Evolutionary conservation across 2,113 vertebrate species (phyloP).

Genomic region (Euleptes europaea): DNA sequence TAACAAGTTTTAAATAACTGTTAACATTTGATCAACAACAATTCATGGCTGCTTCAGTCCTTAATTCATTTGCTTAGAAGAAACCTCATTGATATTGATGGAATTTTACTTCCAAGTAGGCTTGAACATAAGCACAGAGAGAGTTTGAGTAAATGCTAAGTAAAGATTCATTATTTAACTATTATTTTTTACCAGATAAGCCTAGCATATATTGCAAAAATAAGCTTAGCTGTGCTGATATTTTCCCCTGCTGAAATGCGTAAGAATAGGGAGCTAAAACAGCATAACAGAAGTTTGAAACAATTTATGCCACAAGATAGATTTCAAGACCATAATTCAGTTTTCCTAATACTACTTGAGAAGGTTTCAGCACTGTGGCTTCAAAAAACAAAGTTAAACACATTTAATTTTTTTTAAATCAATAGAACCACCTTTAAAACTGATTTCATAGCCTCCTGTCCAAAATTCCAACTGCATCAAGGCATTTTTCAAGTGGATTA

Average conservation of each 20-base stretch:
- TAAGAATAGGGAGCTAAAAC: slow-evolving; percentile 46
- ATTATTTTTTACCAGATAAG: slow-evolving; percentile 37
- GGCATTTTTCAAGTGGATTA: slow-evolving; percentile 29
- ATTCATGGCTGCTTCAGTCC: not conserved
- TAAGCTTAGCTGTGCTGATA: not conserved
- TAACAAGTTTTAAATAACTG: not conserved
- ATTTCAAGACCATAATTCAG: slow-evolving; percentile 50
- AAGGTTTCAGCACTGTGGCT: slow-evolving; percentile 23
- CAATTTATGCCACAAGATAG: slow-evolving; percentile 56
- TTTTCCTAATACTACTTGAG: slow-evolving; percentile 35
- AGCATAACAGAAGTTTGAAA: slow-evolving; percentile 55
- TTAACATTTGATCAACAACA: not conserved
- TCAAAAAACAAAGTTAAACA: slow-evolving; percentile 4
- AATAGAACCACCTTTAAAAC: slow-evolving; percentile 43
- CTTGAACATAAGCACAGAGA: not conserved
- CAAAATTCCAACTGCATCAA: not conserved
- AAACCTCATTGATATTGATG: not conserved
- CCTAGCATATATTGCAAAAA: slow-evolving; percentile 19
- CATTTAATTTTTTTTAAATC: slow-evolving; percentile 6
- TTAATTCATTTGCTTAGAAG: not conserved
- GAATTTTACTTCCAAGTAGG: not conserved
- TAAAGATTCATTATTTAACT: slow-evolving; percentile 35
- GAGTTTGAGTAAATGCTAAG: slow-evolving; percentile 3
- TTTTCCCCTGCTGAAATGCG: slow-evolving; percentile 35
- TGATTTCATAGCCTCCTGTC: slow-evolving; percentile 25